phyloP scores from a whole-genome alignment of 2,797 vertebrate species.

The Odontamblyopus lacepedii region DNA sequence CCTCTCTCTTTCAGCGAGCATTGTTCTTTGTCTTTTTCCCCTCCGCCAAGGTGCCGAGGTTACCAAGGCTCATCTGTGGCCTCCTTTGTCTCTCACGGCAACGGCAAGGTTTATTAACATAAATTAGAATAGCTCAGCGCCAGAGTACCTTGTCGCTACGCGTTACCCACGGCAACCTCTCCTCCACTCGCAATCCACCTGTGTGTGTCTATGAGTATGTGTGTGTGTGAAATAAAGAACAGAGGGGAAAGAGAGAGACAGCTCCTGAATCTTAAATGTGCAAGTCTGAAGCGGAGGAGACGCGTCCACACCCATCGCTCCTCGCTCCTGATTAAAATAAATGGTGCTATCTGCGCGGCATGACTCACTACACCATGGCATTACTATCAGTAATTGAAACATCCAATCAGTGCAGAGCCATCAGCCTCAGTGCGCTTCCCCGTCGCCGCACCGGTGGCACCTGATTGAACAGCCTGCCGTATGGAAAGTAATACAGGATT shows the following conservation, averaged over 20 bases:
- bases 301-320: conserved; percentile 76
- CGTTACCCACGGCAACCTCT: conserved; percentile 79
- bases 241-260: conserved; percentile 28
- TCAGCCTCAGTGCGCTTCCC: conserved; percentile 71
- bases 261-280: conserved; percentile 74
- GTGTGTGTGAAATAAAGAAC: conserved; percentile 50
- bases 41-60: conserved; percentile 69
- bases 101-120: conserved; percentile 81
- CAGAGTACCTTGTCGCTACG: conserved; percentile 78
- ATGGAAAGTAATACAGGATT: conserved; percentile 66
- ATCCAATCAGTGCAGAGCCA: conserved; percentile 78
- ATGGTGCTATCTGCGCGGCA: conserved; percentile 81
- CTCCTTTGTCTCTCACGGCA: conserved; percentile 79
- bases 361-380: conserved; percentile 79
- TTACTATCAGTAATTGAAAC: conserved; percentile 83
- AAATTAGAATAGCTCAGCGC: conserved; percentile 82
- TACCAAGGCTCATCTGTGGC: conserved; percentile 77
- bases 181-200: conserved; percentile 71
- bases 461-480: conserved; percentile 70
- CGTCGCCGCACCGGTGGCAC: conserved; percentile 71
- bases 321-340: conserved; percentile 80
- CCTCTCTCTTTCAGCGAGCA: conserved; percentile 42
- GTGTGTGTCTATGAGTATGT: conserved; percentile 43
- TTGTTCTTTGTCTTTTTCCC: conserved; percentile 65
- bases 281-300: conserved; percentile 71